phyloP scores from a whole-genome alignment of 2,888 invertebrate species.

The Lampropteryx suffumata region DNA sequence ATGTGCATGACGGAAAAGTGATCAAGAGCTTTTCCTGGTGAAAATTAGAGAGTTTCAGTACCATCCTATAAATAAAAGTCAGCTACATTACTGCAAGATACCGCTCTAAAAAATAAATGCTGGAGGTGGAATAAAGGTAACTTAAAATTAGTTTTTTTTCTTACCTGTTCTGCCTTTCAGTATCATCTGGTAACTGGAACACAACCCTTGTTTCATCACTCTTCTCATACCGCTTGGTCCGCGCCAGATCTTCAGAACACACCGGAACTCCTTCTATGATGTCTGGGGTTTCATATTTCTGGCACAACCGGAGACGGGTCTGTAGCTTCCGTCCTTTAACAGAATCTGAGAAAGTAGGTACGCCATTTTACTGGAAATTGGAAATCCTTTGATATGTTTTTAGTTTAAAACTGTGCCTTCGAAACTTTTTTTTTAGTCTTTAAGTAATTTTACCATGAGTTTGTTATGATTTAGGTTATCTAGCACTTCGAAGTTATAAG shows the following conservation, averaged over 20 bases:
- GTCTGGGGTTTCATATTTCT: constrained; percentile 76
- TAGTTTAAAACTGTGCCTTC: too few species aligned
- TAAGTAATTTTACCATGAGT: too few species aligned
- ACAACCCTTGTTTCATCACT: constrained; percentile 55
- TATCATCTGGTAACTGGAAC: constrained; percentile 68
- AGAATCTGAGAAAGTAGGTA: constrained; percentile 65
- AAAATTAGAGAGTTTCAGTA: too few species aligned
- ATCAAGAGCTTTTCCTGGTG: neutral
- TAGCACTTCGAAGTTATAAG: too few species aligned
- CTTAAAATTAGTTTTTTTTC: neutral
- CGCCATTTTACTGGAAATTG: constrained; percentile 63
- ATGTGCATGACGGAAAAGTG: constrained; percentile 6
- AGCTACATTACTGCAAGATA: too few species aligned
- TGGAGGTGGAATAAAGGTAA: too few species aligned
- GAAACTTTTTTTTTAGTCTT: too few species aligned
- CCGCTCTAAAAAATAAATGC: too few species aligned
- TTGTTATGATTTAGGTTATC: too few species aligned
- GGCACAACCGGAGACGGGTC: constrained; percentile 65
- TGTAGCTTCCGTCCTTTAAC: constrained; percentile 62
- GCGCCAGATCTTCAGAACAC: constrained; percentile 64
- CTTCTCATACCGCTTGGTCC: constrained; percentile 54
- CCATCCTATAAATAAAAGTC: too few species aligned
- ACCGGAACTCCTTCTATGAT: constrained; percentile 80
- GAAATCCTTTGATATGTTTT: too few species aligned
- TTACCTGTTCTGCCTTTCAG: constrained; percentile 60